Evolutionary conservation across 2,888 invertebrate genomes (phyloP).

Genomic region (Macrophya alboannulata): DNA sequence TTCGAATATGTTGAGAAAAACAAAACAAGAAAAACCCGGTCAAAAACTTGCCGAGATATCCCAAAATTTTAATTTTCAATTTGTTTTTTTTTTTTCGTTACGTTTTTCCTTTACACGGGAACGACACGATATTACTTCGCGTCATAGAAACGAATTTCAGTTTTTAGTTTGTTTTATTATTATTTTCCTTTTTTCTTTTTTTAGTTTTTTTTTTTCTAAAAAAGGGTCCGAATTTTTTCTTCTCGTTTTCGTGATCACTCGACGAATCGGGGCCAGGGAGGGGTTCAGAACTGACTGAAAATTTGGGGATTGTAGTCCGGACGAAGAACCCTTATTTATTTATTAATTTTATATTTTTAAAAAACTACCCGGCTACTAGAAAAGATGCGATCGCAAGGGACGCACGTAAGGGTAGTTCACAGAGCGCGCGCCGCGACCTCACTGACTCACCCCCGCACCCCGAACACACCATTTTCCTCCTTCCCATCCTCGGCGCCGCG

Average conservation of each 20-base stretch:
- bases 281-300: background rate
- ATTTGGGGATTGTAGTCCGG: background rate
- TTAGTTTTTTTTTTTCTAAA: background rate
- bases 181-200: background rate
- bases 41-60: no score
- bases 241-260: background rate
- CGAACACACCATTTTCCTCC: slow-evolving; percentile 62
- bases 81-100: background rate
- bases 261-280: background rate
- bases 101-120: background rate
- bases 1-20: no score
- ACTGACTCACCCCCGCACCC: slow-evolving; percentile 79
- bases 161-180: background rate
- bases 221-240: background rate
- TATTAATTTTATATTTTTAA: no score
- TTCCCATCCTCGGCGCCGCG: slow-evolving; percentile 58
- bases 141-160: background rate
- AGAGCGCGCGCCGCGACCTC: slow-evolving; percentile 80
- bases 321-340: background rate
- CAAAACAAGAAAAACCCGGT: no score
- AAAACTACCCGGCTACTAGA: slow-evolving; percentile 3
- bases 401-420: slow-evolving; percentile 77
- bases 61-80: background rate
- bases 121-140: background rate
- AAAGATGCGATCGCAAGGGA: slow-evolving; percentile 33